phyloP scores from a whole-genome alignment of 2,888 invertebrate genomes.

The Geotrupes spiniger region DNA sequence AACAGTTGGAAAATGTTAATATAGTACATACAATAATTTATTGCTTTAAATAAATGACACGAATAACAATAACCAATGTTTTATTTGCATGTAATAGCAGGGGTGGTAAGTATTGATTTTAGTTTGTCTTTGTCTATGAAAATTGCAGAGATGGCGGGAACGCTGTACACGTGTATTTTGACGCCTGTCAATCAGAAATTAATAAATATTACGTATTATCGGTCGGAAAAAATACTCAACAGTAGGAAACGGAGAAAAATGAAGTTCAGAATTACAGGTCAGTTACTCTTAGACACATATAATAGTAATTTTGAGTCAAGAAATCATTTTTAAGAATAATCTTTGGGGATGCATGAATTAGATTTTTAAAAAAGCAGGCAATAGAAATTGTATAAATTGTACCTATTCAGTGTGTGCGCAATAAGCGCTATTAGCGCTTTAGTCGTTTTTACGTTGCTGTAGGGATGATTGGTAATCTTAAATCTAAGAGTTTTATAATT shows the following conservation, averaged over 20 bases:
- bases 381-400: slow-evolving; percentile 45
- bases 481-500: slow-evolving; percentile 31
- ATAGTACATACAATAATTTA: too few species aligned
- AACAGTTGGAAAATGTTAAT: neutral
- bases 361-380: slow-evolving; percentile 45
- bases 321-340: slow-evolving; percentile 25
- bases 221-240: slow-evolving; percentile 12
- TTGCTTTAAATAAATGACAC: too few species aligned
- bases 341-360: slow-evolving; percentile 38
- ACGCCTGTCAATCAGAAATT: slow-evolving; percentile 42
- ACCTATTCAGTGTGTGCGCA: slow-evolving; percentile 46
- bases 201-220: slow-evolving; percentile 22
- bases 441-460: slow-evolving; percentile 39
- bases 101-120: slow-evolving; percentile 23
- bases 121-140: slow-evolving; percentile 22
- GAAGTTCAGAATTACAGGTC: neutral
- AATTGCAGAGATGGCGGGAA: slow-evolving; percentile 42
- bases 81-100: slow-evolving; percentile 13
- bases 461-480: slow-evolving; percentile 37
- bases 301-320: slow-evolving; percentile 4
- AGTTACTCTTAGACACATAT: neutral
- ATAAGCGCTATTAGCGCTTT: slow-evolving; percentile 40
- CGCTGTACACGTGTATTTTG: slow-evolving; percentile 42
- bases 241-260: neutral
- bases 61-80: too few species aligned